Evolutionary conservation across 2,113 vertebrate genomes (phyloP), one percentile per base, ranked within the genome.

Genomic region (Spheniscus mendiculus): DNA sequence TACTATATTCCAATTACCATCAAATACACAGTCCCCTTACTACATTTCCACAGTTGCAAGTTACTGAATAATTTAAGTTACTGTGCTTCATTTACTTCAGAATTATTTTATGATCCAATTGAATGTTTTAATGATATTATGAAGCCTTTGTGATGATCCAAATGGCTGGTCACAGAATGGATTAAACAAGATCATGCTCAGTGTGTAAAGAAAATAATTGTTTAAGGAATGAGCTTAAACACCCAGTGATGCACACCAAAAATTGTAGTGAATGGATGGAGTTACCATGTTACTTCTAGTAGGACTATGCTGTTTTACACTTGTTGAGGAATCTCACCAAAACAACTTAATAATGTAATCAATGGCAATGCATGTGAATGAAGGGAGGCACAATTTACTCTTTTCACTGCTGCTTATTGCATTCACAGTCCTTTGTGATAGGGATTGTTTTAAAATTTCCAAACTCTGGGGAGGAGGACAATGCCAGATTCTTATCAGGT

Each of bases 71-170:
- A 96, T 97, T 96, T 74, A 69, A 94, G 79, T 62, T 80, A 91
- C 77, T 78, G 65, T 91, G 89, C 93, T 83, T 97, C 95, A 97
- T 97, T 98, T 97, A 52, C 82, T 89, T 95, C 87, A 87, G 94
- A 96, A 97, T 96, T 90, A 94, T 90, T 98, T 98, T 97, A 96
- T 97, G 94, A 96, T 96, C 83, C 91, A 94, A 38, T 50, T 93
- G 90, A 88, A 93, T 78, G 79, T 96, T 93, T 88, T 97, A 97
- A 97, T 94, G 96, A 93, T 84, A 87, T 96, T 96, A 96, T 91
- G 88, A 95, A 97, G 65, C 61, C 88, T 96, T 94, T 95, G 93
- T 91, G 84, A 89, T 2, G 32, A 95, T 93, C 36, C 91, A 95
- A 96, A 65, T 77, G 84, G 45, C 59, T 93, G 72, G 63, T 82